A percentile compares a stretch with the other conserved stretches of the same genome.
phyloP scores from a whole-genome alignment of 2,797 vertebrate species.

The Pseudochromis fuscus region DNA sequence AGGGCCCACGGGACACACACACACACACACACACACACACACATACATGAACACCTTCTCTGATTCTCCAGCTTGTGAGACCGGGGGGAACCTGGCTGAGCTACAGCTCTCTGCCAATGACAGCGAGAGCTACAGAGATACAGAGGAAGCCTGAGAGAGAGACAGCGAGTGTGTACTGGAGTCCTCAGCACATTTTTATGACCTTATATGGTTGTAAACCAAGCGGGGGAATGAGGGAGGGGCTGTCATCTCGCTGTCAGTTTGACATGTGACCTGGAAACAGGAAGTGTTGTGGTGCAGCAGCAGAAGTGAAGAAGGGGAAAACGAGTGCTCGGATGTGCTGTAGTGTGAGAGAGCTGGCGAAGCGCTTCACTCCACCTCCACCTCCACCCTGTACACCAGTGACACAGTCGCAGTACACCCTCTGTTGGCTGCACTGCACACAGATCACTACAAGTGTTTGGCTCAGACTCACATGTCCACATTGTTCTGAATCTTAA shows the following conservation, averaged over 20 bases:
- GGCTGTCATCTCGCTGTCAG: slow-evolving; percentile 62
- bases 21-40: neutral
- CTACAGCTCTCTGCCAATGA: neutral
- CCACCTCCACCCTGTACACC: slow-evolving; percentile 27
- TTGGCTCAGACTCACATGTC: neutral
- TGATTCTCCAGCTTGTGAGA: slow-evolving; percentile 26
- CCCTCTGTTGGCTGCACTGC: slow-evolving; percentile 61
- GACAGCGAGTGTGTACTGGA: slow-evolving; percentile 20
- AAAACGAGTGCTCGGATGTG: slow-evolving; percentile 31
- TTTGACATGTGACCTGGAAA: slow-evolving; percentile 79
- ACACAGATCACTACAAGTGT: no score
- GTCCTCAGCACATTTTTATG: slow-evolving; percentile 72
- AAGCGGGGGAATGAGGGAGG: slow-evolving; percentile 58
- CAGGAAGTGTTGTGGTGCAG: slow-evolving; percentile 81
- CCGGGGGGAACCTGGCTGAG: neutral
- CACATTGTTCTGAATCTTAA: neutral
- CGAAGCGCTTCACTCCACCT: neutral
- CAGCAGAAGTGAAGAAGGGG: slow-evolving; percentile 47
- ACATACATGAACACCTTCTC: slow-evolving; percentile 12
- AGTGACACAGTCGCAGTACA: slow-evolving; percentile 32
- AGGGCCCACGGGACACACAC: slow-evolving; percentile 42
- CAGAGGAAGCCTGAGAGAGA: slow-evolving; percentile 30
- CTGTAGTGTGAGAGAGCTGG: slow-evolving; percentile 3
- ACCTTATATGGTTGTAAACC: slow-evolving; percentile 86
- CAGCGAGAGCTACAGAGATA: slow-evolving; percentile 21